Conservation (phyloP, 2,797 vertebrate genomes). For the Xenops minutus region DNA sequence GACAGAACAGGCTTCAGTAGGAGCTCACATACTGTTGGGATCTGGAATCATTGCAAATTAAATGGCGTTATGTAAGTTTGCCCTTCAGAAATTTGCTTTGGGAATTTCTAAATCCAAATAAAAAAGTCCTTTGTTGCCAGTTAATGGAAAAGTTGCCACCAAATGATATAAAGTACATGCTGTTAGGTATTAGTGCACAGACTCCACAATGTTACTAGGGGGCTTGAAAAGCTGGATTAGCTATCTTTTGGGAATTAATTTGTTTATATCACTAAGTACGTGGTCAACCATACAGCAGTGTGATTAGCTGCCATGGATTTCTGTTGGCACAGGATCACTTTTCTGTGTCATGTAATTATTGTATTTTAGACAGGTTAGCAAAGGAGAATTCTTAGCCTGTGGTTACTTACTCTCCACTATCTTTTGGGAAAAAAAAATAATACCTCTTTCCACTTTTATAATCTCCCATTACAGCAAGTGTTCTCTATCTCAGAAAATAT, state of each 20-base stretch:
- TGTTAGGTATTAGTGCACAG: slow-evolving; percentile 54
- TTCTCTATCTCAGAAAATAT: slow-evolving; percentile 63
- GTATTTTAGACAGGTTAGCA: slow-evolving; percentile 53
- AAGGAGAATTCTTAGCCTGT: slow-evolving; percentile 43
- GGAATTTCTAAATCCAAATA: slow-evolving; percentile 57
- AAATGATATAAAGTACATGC: slow-evolving; percentile 50
- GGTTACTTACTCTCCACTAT: slow-evolving; percentile 10
- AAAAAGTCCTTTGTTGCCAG: slow-evolving; percentile 48
- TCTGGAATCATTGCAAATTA: slow-evolving; percentile 50
- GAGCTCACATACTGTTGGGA: not conserved
- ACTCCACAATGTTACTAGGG: slow-evolving; percentile 37
- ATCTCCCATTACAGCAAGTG: slow-evolving; percentile 55
- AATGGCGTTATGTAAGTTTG: slow-evolving; percentile 43
- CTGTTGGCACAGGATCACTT: slow-evolving; percentile 45
- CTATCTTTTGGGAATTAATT: slow-evolving; percentile 56
- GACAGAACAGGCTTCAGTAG: not conserved
- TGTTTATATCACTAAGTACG: slow-evolving; percentile 57
- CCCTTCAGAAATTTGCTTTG: slow-evolving; percentile 49
- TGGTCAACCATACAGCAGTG: slow-evolving; percentile 50
- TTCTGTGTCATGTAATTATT: slow-evolving; percentile 34
- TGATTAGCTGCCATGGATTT: slow-evolving; percentile 62
- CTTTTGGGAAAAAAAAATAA: not conserved
- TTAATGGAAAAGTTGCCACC: slow-evolving; percentile 61
- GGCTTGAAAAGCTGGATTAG: slow-evolving; percentile 57
- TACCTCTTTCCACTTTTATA: slow-evolving; percentile 18